Evolutionary conservation across 2,113 vertebrate species (phyloP).

Genomic region (Andinoacara biseriatus): DNA sequence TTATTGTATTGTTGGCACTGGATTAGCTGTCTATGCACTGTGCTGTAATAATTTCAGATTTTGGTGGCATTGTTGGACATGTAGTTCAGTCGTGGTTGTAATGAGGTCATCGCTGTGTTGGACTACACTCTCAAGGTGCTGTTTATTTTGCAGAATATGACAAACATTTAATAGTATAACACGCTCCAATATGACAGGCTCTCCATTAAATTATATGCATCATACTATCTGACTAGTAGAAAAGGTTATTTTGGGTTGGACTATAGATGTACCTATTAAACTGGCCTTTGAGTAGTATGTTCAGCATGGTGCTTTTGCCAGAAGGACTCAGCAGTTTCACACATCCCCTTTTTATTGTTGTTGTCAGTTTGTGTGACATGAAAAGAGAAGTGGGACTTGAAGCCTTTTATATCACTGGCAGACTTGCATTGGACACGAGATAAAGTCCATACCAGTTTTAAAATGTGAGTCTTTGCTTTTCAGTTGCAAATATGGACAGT

Average conservation of each 20-base stretch:
- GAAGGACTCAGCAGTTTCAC: neutral
- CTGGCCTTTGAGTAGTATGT: neutral
- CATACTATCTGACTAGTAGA: neutral
- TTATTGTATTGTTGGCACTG: neutral
- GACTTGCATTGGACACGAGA: neutral
- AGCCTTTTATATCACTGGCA: slow-evolving; percentile 16
- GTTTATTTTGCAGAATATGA: neutral
- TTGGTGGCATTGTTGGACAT: rapidly evolving
- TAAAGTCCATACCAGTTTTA: neutral
- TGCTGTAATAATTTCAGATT: neutral
- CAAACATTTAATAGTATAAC: neutral
- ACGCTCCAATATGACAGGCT: neutral
- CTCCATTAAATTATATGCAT: neutral
- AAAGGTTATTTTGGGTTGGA: neutral
- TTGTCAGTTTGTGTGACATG: neutral
- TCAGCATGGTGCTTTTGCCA: neutral
- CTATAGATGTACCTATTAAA: neutral
- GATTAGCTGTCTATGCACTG: neutral
- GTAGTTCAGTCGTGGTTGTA: neutral
- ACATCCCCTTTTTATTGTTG: slow-evolving; percentile 12
- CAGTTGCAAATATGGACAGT: neutral
- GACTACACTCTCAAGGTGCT: neutral
- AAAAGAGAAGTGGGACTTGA: slow-evolving; percentile 36
- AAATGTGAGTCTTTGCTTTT: neutral
- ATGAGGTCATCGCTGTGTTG: neutral